A percentile compares a stretch with the other conserved stretches of the same genome.
Evolutionary conservation across 2,888 invertebrate species (phyloP).

Genomic region (Lithophane leautieri): DNA sequence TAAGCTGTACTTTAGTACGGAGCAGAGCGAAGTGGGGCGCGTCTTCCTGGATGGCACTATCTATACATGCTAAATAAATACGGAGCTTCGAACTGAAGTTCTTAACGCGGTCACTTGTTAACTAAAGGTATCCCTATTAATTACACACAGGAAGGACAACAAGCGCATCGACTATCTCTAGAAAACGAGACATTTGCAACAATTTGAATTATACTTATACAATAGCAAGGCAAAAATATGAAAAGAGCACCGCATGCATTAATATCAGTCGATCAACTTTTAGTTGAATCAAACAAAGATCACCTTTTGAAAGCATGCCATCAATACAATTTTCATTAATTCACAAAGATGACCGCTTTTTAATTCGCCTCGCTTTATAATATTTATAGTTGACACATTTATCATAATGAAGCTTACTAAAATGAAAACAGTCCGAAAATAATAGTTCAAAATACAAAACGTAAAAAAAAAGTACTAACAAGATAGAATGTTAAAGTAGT

Average conservation of each 20-base stretch:
- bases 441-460: conserved; percentile 14
- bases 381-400: conserved; percentile 10
- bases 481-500: conserved; percentile 50
- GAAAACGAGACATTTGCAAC: conserved; percentile 8
- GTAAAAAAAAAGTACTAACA: conserved; percentile 21
- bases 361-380: neutral
- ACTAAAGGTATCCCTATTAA: neutral
- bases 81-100: conserved; percentile 20
- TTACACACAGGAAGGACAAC: conserved; percentile 14
- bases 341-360: conserved; percentile 6
- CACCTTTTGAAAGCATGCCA: conserved; percentile 4
- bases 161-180: conserved; percentile 15
- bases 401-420: neutral
- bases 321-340: conserved; percentile 1
- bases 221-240: conserved; percentile 38
- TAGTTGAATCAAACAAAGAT: conserved; percentile 10
- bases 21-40: too few species aligned
- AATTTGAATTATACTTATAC: conserved; percentile 22
- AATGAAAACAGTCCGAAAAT: conserved; percentile 14
- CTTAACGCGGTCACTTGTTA: conserved; percentile 9
- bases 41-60: too few species aligned
- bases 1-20: too few species aligned
- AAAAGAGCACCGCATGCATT: conserved; percentile 33
- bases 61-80: conserved; percentile 22
- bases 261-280: conserved; percentile 29